Evolutionary conservation across 2,113 vertebrate genomes (phyloP).

Genomic region (Pagrus major): DNA sequence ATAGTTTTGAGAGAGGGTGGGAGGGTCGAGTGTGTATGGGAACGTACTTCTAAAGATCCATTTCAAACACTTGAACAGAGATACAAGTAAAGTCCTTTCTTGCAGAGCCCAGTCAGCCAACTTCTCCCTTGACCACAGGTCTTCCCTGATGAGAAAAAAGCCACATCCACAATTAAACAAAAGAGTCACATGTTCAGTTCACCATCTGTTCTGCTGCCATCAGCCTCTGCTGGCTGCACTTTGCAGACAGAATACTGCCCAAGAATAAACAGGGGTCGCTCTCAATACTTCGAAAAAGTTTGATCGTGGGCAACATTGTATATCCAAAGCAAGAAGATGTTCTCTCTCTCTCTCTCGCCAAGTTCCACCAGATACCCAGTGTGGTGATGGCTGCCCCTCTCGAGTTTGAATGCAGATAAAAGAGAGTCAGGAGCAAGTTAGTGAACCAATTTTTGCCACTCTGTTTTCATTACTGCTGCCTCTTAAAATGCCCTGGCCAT

Average conservation of each 20-base stretch:
- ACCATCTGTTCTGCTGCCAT: slow-evolving; percentile 60
- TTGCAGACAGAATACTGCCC: slow-evolving; percentile 8
- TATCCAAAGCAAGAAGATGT: slow-evolving; percentile 42
- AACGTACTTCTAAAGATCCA: slow-evolving; percentile 64
- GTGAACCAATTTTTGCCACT: slow-evolving; percentile 57
- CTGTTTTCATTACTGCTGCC: slow-evolving; percentile 76
- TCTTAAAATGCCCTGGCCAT: slow-evolving; percentile 71
- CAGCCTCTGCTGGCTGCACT: slow-evolving; percentile 27
- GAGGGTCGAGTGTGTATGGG: slow-evolving; percentile 40
- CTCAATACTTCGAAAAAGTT: slow-evolving; percentile 32
- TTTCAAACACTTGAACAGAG: slow-evolving; percentile 75
- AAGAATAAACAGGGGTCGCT: slow-evolving; percentile 13
- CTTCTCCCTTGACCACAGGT: slow-evolving; percentile 47
- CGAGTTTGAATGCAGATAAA: slow-evolving; percentile 37
- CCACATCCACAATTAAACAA: slow-evolving; percentile 73
- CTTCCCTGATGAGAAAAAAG: slow-evolving; percentile 43
- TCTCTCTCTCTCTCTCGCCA: slow-evolving; percentile 44
- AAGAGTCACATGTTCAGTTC: slow-evolving; percentile 51
- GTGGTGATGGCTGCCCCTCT: slow-evolving; percentile 31
- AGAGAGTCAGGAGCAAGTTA: slow-evolving; percentile 47
- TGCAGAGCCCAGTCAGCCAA: slow-evolving; percentile 51
- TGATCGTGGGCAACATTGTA: slow-evolving; percentile 41
- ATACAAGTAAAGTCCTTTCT: slow-evolving; percentile 61
- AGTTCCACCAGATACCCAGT: slow-evolving; percentile 34
- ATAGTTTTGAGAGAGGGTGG: slow-evolving; percentile 57